Base-by-base conservation (phyloP, 2,888 invertebrate species). In the Unio delphinus region DNA sequence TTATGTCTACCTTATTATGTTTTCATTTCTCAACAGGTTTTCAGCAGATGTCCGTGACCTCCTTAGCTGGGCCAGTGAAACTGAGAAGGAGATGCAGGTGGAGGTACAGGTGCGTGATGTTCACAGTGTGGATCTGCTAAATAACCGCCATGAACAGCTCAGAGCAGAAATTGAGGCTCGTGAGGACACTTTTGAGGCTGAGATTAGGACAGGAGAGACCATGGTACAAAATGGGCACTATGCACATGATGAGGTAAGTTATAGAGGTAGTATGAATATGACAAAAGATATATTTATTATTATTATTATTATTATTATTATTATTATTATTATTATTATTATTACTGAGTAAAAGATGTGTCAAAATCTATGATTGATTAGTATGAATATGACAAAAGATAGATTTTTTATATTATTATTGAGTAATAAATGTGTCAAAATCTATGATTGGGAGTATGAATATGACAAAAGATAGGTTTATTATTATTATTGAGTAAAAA, bases 131-230 rank as follows among this genome's bases (percentile, higher is more conserved):
- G 98, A 99, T 88, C 92, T 99, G 30, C 92, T 99, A 67, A 98
- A 99, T 96, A 99, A 98, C 91, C 97, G 98, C 90, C 99, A 99
- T 91, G 98, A 98, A 89, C 97, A 96, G 79, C 92, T 99, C 73
- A 98, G 98, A 91, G 98, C 99, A 4, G 99, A 99, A 92, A 98
- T 99, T 83, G 99, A 99, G 89, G 96, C 99, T 0, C 93, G 99
- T 83, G 97, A 98, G 89, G 99, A 99, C 90, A 98, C 97, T 91
- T 96, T 99, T 91, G 93, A 95, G 8, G 94, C 95, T 20, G 98
- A 99, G 90, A 95, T 98, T 85, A 94, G 95, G 26, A 93, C 99
- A 34, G 99, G 99, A 95, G 95, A 95, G 80, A 93, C 93, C 23
- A 95, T 99, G 93, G 94, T 97, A 30, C 94, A 94, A 82, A 94